A percentile compares a stretch with the other conserved stretches of the same genome.
These are phyloP conservation scores for Ophion ventricosus DNA, from an alignment of 2,888 invertebrate genomes.

Conservation along the genomic window DNA sequence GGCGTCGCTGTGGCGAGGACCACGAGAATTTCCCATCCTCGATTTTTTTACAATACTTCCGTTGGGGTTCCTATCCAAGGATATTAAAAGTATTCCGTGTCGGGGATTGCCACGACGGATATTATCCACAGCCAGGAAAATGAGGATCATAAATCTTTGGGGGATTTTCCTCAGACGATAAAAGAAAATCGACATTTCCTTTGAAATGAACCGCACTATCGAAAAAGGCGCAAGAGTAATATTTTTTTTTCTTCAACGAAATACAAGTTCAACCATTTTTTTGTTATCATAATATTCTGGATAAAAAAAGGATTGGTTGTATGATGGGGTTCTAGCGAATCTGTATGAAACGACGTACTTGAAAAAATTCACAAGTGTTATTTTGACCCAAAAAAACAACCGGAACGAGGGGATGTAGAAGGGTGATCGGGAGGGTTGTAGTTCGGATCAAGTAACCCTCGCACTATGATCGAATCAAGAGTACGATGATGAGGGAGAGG, in stretches of 20 bases:
- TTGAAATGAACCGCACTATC: background rate
- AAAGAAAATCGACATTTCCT: background rate
- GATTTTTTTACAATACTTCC: constrained; percentile 25
- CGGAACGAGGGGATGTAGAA: background rate
- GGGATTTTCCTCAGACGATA: constrained; percentile 12
- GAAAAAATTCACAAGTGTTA: constrained; percentile 19
- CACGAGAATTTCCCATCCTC: constrained; percentile 26
- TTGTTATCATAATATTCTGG: background rate
- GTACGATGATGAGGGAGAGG: background rate
- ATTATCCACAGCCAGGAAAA: constrained; percentile 32
- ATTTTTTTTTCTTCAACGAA: background rate
- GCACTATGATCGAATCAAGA: constrained; percentile 9
- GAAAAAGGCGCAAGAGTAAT: background rate
- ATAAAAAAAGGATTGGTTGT: background rate
- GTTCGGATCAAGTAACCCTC: constrained; percentile 1
- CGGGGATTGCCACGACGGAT: constrained; percentile 40
- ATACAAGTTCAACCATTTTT: background rate
- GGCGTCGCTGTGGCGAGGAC: constrained; percentile 47
- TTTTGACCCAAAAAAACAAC: constrained; percentile 19
- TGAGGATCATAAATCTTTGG: constrained; percentile 37
- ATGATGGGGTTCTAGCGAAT: background rate
- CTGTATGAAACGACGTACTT: background rate
- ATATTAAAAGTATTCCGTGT: constrained; percentile 35
- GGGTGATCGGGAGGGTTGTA: constrained; percentile 20
- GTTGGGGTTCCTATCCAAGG: constrained; percentile 13